Conservation (phyloP, 2,113 vertebrate species). For the Mandrillus leucophaeus region DNA sequence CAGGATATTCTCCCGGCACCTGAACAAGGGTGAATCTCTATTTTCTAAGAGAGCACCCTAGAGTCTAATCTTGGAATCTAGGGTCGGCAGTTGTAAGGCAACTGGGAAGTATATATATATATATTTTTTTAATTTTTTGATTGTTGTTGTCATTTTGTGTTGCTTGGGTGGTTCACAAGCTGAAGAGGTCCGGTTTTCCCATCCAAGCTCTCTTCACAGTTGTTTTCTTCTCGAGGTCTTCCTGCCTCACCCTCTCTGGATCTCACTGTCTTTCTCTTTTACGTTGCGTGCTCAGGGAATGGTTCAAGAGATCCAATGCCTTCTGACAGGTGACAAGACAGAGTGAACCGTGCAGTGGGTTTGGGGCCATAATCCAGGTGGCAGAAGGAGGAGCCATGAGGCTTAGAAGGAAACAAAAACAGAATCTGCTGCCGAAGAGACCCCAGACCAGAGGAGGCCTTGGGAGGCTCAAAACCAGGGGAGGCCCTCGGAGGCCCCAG, state of each 20-base stretch:
- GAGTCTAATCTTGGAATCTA: not conserved
- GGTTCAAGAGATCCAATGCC: not conserved
- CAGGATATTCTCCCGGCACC: not conserved
- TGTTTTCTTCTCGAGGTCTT: not conserved
- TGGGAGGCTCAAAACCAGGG: not conserved
- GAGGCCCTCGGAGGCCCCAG: no score
- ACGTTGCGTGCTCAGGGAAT: not conserved
- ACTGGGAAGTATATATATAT: not conserved
- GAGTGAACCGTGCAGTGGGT: fast-evolving
- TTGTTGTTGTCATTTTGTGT: fast-evolving
- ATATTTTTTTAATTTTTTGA: no score
- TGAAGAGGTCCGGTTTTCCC: not conserved
- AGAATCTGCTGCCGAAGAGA: not conserved
- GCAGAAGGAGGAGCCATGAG: not conserved
- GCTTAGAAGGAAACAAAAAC: not conserved
- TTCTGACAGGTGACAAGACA: slow-evolving; percentile 39
- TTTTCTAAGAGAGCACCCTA: not conserved
- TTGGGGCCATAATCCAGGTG: not conserved
- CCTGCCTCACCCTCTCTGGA: not conserved
- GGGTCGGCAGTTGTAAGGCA: not conserved
- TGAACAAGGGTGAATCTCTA: not conserved
- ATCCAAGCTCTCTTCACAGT: fast-evolving
- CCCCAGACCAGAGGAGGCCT: no score
- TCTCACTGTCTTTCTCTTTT: not conserved
- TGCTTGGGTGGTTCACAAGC: fast-evolving